phyloP scores from a whole-genome alignment of 2,113 vertebrate species.

The Rhegmatorhina hoffmannsi region DNA sequence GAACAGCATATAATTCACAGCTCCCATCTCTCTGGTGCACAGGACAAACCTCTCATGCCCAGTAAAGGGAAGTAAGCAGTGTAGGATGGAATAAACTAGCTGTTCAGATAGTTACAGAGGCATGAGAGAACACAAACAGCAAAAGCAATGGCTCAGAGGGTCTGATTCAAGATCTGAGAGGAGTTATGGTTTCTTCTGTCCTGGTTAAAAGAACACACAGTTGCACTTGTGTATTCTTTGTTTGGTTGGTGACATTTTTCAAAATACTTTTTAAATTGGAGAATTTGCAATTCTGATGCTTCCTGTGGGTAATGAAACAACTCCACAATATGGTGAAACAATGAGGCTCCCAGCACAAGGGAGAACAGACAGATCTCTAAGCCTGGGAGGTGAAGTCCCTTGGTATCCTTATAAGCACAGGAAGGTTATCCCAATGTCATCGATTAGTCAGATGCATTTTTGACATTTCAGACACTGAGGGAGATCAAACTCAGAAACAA shows the following conservation, averaged over 20 bases:
- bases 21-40: neutral
- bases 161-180: neutral
- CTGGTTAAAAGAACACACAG: neutral
- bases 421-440: neutral
- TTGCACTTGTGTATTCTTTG: neutral
- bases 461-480: neutral
- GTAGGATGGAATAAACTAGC: neutral
- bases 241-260: neutral
- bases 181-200: neutral
- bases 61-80: neutral
- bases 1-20: rapidly evolving
- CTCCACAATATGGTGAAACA: neutral
- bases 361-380: neutral
- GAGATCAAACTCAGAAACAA: neutral
- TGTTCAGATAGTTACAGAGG: neutral
- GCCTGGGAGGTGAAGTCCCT: neutral
- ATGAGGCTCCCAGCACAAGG: neutral
- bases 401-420: neutral
- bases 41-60: neutral
- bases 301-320: neutral
- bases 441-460: neutral
- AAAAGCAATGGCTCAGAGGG: neutral
- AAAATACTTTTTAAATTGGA: neutral
- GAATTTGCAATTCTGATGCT: neutral
- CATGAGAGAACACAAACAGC: neutral